A percentile compares a stretch with the other conserved stretches of the same genome.
These are phyloP conservation scores for Tachysurus vachellii DNA, from an alignment of 2,113 vertebrate species.

Conservation along the genomic window DNA sequence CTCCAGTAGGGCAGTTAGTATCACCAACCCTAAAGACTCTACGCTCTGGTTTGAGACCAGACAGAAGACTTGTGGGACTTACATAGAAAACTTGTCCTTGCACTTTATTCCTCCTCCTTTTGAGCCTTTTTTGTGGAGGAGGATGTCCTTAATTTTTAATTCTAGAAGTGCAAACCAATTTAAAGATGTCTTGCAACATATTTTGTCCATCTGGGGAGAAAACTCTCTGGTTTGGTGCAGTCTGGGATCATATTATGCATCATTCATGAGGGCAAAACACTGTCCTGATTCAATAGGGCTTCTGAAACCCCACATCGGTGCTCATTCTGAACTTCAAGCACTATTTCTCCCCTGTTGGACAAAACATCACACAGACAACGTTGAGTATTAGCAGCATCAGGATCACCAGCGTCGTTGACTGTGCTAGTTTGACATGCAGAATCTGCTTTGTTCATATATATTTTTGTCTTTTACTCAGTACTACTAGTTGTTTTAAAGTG, in stretches of 20 bases:
- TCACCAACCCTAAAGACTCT: conserved; percentile 1
- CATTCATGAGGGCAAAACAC: not conserved
- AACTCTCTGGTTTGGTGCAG: not conserved
- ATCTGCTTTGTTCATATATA: conserved; percentile 20
- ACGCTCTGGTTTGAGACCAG: not conserved
- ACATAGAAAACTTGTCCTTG: conserved; percentile 43
- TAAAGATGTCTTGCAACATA: conserved; percentile 9
- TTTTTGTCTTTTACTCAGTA: conserved; percentile 42
- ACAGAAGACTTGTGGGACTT: conserved; percentile 31
- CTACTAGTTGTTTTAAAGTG: conserved; percentile 48
- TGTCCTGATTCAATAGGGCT: conserved; percentile 23
- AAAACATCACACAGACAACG: conserved; percentile 8
- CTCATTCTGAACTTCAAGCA: conserved; percentile 18
- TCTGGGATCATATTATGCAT: not conserved
- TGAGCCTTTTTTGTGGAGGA: conserved; percentile 27
- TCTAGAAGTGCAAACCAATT: conserved; percentile 43
- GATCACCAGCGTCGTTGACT: conserved; percentile 52
- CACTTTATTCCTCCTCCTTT: conserved; percentile 52
- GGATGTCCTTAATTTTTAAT: conserved; percentile 43
- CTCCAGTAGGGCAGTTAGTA: conserved; percentile 47
- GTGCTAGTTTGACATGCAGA: conserved; percentile 21
- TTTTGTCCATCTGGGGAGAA: conserved; percentile 33
- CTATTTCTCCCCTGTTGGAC: conserved; percentile 31
- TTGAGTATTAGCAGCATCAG: conserved; percentile 43
- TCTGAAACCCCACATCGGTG: conserved; percentile 15